Evolutionary conservation across 1,140 invertebrate genomes (phyloP), one percentile per base, ranked within the genome.

Genomic region (Helicoverpa armigera): DNA sequence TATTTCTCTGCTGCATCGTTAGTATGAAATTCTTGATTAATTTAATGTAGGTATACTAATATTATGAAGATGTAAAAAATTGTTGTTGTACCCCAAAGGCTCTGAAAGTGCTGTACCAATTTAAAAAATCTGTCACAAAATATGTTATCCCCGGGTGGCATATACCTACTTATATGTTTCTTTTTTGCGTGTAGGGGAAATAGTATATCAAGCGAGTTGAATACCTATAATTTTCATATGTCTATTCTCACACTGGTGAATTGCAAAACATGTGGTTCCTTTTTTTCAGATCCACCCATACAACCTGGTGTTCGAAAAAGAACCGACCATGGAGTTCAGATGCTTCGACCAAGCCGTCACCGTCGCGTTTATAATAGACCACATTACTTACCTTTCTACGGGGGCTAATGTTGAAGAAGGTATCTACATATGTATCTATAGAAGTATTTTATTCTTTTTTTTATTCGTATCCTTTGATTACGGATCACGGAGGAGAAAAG

Each of bases 371-470:
- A 56, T 86, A 2, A 18, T 92, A 23, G 92, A 94, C 48, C 79
- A 91, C 35, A 85, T 92, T 7, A 87, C 88, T 1, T 83, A 92
- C 74, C 83, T 94, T 9, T 91, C 91, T 3, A 94, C 92, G 7
- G 92, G 90, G 3, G 87, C 89, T 10, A 91, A 92, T 48, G 88
- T 94, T 43, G 92, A 94, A 73, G 92, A 94, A 84, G 92, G 92
- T 92, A 81, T 80, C 10, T 23, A 14, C 14, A 23, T 23, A 23
- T 2, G 0, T 1, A 23, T 23, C 23, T 23, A 23, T 23, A 23
- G 23, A 23, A 23, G 23, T 23, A 23, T 23, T 23, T 23, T 23
- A 23, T 54, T n/a, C 5, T 58, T 1, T 58, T 23, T 2, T 58
- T 58, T 23, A 58, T 1, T 16, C 7, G 16, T 14, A 3, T n/a